Evolutionary conservation across 2,797 vertebrate genomes (phyloP).

Genomic region (Zenarchopterus dispar): DNA sequence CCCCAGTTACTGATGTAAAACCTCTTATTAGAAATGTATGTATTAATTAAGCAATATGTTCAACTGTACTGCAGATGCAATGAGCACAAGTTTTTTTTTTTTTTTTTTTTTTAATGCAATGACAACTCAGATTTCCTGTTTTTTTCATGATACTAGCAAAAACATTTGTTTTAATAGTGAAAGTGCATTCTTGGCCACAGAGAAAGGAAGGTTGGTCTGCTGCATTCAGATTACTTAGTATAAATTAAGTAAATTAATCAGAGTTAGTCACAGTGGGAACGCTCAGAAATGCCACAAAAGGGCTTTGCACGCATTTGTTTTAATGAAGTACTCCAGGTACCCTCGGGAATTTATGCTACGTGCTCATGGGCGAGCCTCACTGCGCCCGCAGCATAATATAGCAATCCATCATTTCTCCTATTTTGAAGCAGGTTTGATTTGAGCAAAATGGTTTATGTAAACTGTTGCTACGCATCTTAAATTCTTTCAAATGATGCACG

Average conservation of each 20-base stretch:
- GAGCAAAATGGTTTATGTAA: slow-evolving; percentile 18
- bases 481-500: slow-evolving; percentile 17
- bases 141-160: slow-evolving; percentile 36
- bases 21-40: no score
- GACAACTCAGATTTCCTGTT: slow-evolving; percentile 3
- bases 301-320: slow-evolving; percentile 16
- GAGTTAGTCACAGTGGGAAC: slow-evolving; percentile 2
- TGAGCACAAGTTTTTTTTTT: background rate
- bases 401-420: slow-evolving; percentile 24
- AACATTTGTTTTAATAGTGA: slow-evolving; percentile 14
- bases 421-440: slow-evolving; percentile 8
- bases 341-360: slow-evolving; percentile 8
- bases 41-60: slow-evolving; percentile 16
- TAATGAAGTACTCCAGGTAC: slow-evolving; percentile 21
- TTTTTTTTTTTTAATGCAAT: background rate
- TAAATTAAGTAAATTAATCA: slow-evolving; percentile 18
- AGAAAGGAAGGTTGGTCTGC: background rate
- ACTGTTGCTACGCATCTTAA: slow-evolving; percentile 6
- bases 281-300: slow-evolving; percentile 12
- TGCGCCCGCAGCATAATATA: slow-evolving; percentile 3
- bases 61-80: background rate
- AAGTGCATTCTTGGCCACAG: slow-evolving; percentile 4
- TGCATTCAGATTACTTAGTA: slow-evolving; percentile 15
- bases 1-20: no score
- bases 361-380: slow-evolving; percentile 7